phyloP scores from a whole-genome alignment of 2,113 vertebrate genomes.

The Brachypteracias leptosomus region DNA sequence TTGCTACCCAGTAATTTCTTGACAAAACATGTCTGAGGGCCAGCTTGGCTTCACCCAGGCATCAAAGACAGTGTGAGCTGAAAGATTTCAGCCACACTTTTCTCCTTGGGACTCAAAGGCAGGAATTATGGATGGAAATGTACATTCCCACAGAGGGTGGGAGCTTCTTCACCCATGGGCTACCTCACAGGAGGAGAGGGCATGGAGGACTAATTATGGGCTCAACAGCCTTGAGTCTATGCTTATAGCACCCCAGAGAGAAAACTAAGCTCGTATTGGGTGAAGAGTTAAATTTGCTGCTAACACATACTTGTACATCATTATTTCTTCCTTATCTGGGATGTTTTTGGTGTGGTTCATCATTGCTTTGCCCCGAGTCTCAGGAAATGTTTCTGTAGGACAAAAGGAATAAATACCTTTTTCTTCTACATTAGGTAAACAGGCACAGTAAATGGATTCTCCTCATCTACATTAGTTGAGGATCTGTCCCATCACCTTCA shows the following conservation, averaged over 20 bases:
- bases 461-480: not conserved
- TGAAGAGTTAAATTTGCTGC: not conserved
- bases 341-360: not conserved
- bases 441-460: not conserved
- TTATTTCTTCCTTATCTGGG: not conserved
- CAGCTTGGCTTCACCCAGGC: not conserved
- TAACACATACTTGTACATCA: not conserved
- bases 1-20: not conserved
- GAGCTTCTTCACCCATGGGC: not conserved
- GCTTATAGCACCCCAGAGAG: not conserved
- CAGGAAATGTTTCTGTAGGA: not conserved
- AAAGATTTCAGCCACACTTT: not conserved
- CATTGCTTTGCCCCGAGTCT: not conserved
- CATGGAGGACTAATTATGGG: not conserved
- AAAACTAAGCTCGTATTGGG: not conserved
- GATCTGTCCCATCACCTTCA: not conserved
- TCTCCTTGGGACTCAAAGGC: not conserved
- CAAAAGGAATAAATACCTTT: not conserved
- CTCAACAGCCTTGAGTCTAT: not conserved
- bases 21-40: not conserved
- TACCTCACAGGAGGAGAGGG: rapidly evolving
- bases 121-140: not conserved
- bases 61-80: not conserved
- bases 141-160: rapidly evolving
- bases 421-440: not conserved